These are phyloP conservation scores for Albula goreensis DNA, from an alignment of 2,113 vertebrate species.

Conservation along the genomic window DNA sequence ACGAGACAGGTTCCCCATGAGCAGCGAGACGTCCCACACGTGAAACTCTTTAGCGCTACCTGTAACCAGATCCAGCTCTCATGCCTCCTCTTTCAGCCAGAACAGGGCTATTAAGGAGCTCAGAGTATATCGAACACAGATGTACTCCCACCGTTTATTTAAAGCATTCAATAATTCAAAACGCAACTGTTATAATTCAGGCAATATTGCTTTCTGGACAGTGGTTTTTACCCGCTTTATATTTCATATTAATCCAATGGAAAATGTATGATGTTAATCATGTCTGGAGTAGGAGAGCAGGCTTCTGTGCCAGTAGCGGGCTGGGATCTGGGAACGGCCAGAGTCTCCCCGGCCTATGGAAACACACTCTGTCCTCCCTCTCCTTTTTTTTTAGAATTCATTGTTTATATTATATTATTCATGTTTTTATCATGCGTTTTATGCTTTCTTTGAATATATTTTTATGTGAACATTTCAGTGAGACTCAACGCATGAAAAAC, in stretches of 20 bases:
- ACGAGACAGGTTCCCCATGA: background rate
- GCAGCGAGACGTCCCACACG: background rate
- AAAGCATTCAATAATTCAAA: slow-evolving; percentile 19
- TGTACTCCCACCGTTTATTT: slow-evolving; percentile 16
- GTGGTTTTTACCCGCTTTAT: slow-evolving; percentile 43
- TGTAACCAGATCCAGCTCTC: slow-evolving; percentile 17
- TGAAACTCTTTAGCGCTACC: slow-evolving; percentile 23
- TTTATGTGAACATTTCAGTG: no score
- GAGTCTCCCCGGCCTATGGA: background rate
- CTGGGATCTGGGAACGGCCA: background rate
- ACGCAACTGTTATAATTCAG: slow-evolving; percentile 37
- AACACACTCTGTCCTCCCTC: background rate
- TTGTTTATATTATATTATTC: background rate
- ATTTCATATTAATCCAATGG: slow-evolving; percentile 55
- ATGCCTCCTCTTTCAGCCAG: slow-evolving; percentile 18
- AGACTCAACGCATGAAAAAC: no score
- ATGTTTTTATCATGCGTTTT: background rate
- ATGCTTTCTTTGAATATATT: no score
- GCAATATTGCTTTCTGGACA: slow-evolving; percentile 46
- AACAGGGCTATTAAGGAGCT: slow-evolving; percentile 16
- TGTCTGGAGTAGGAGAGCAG: slow-evolving; percentile 31
- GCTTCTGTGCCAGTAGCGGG: slow-evolving; percentile 25
- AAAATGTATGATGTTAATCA: slow-evolving; percentile 52
- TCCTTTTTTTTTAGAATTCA: background rate
- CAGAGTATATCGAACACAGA: slow-evolving; percentile 20